Evolutionary conservation across 2,888 invertebrate species (phyloP), one percentile per base, ranked within the genome.

Genomic region (Dasypogon diadema): DNA sequence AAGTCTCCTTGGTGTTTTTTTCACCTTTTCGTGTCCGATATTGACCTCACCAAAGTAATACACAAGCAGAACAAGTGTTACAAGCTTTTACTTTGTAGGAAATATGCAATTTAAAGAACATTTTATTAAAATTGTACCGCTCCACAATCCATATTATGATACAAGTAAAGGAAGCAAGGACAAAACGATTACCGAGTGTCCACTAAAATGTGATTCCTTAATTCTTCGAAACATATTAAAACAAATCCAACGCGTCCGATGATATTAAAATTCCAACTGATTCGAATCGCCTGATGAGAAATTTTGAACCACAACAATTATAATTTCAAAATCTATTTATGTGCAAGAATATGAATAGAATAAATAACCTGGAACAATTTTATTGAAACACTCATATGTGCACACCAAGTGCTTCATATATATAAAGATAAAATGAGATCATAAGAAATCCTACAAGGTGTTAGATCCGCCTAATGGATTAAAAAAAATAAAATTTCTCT

Each of bases 311-410:
- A 16, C 63, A 30, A 63, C 63, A 63, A 63, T n/a, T n/a, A 21
- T 37, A 65, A 37, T 65, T 65, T 65, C 21, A 24, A 48, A 65
- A 65, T 65, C 65, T 65, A 63, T 46, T 65, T 65, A 65, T 65
- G 65, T 46, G 46, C 65, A 46, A 18, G 65, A 65, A 65, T 24
- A n/a, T 42, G 37, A n/a, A 24, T 46, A 8, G 16, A 65, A 22
- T n/a, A n/a, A n/a, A n/a, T 65, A 34, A 21, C 21, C 46, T 65
- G 65, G 65, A 46, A 18, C 21, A 60, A 60, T 60, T 58, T 30
- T 58, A 58, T 30, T 58, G 58, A 58, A 30, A 30, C n/a, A n/a
- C n/a, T n/a, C n/a, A n/a, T 30, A 30, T 4, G 16, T 16, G 14
- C 58, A 22, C 34, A 37, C 14, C 37, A 60, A 37, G 37, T 60